A percentile compares a stretch with the other conserved stretches of the same genome.
These are phyloP conservation scores for Venturia canescens DNA, from an alignment of 1,140 invertebrate genomes.

Conservation along the genomic window DNA sequence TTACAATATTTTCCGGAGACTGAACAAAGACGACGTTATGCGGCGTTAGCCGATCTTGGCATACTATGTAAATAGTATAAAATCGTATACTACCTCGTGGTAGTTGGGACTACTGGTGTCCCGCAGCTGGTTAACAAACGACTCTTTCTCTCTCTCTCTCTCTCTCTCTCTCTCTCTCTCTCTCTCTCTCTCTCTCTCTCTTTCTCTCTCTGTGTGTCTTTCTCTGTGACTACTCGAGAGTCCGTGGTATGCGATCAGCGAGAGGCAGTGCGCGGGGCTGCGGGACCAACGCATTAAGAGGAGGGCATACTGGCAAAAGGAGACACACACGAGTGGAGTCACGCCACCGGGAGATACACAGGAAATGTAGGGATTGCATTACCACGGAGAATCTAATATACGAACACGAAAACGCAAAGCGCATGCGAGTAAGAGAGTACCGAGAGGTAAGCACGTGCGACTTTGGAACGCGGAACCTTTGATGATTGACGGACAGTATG, in stretches of 20 bases:
- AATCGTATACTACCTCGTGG: constrained; percentile 32
- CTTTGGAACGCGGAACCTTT: constrained; percentile 40
- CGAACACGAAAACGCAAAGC: background rate
- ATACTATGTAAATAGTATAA: constrained; percentile 43
- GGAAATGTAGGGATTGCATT: constrained; percentile 5
- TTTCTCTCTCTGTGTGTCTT: constrained; percentile 21
- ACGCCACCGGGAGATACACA: background rate
- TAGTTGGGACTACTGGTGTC: constrained; percentile 25
- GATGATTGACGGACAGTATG: constrained; percentile 35
- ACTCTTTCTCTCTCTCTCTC: constrained; percentile 28
- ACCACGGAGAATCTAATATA: background rate
- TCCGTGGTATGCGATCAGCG: constrained; percentile 34
- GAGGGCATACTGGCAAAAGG: too few species aligned
- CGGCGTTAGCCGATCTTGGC: constrained; percentile 19
- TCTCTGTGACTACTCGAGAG: constrained; percentile 36
- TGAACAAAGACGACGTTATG: constrained; percentile 25
- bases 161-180: too few species aligned
- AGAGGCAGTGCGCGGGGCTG: constrained; percentile 8
- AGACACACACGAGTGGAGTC: background rate
- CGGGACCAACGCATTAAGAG: background rate
- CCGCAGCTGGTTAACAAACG: constrained; percentile 40
- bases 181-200: too few species aligned
- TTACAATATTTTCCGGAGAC: constrained; percentile 1
- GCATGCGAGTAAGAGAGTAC: background rate
- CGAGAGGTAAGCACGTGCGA: constrained; percentile 4